Evolutionary conservation across 53 echinoderm and acorn worm species (phyloP).

Genomic region (Pentamera pediparva): DNA sequence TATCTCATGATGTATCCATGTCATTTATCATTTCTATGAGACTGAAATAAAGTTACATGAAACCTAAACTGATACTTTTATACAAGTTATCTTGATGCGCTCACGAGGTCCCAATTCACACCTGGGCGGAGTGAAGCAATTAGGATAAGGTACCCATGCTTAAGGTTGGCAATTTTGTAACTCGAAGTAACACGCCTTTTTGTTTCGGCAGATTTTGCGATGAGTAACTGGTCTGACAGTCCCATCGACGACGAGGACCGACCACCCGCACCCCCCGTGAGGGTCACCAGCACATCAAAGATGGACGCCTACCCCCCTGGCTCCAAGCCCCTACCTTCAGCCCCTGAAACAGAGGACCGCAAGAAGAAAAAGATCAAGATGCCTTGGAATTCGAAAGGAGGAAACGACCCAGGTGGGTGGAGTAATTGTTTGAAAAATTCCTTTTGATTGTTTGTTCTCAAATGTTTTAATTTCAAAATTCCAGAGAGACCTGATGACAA

Average conservation of each 20-base stretch:
- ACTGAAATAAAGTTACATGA: no score
- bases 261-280: conserved; percentile 77
- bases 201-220: conserved; percentile 20
- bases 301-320: conserved; percentile 42
- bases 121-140: no score
- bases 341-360: conserved; percentile 54
- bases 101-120: no score
- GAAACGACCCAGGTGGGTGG: conserved; percentile 65
- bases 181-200: no score
- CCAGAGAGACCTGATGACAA: background rate
- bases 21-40: no score
- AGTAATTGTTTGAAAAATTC: background rate
- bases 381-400: conserved; percentile 53
- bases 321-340: conserved; percentile 68
- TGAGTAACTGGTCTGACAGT: conserved; percentile 36
- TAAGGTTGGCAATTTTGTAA: no score
- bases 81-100: no score
- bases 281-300: conserved; percentile 62
- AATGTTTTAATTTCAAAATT: no score
- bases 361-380: conserved; percentile 64
- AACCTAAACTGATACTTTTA: no score
- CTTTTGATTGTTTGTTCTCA: background rate
- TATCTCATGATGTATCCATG: no score
- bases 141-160: no score
- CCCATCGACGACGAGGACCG: conserved; percentile 35